These are phyloP conservation scores for Tragelaphus oryx DNA, from an alignment of 2,797 vertebrate species.

Conservation along the genomic window DNA sequence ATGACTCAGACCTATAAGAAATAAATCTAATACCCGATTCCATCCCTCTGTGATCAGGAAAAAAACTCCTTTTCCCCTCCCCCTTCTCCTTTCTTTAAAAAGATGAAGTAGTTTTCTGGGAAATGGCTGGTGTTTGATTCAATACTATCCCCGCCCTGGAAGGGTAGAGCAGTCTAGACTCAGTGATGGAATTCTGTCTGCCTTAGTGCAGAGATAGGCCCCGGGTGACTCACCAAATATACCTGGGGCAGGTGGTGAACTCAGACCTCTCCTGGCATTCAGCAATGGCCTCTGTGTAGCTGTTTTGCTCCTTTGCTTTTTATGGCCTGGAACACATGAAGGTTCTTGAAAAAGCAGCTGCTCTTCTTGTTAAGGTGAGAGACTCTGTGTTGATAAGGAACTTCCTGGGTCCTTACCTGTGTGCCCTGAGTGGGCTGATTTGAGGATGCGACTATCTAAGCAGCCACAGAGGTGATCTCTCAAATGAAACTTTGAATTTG, in stretches of 20 bases:
- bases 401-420: background rate
- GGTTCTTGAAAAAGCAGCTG: background rate
- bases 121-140: constrained; percentile 11
- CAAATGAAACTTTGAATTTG: background rate
- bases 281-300: background rate
- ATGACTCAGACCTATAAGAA: constrained; percentile 25
- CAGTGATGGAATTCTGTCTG: background rate
- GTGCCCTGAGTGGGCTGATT: background rate
- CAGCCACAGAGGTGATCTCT: background rate
- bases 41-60: background rate
- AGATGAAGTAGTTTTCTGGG: constrained; percentile 15
- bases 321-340: background rate
- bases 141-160: background rate
- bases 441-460: background rate
- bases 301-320: background rate
- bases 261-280: background rate
- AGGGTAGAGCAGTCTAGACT: background rate
- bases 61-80: background rate
- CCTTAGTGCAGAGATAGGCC: background rate
- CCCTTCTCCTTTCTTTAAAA: background rate
- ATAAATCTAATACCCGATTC: background rate
- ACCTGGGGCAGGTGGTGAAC: background rate
- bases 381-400: background rate
- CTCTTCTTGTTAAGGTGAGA: background rate
- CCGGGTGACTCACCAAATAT: background rate